A percentile compares a stretch with the other conserved stretches of the same genome.
phyloP scores from a whole-genome alignment of 2,797 vertebrate genomes.

The Numenius phaeopus region DNA sequence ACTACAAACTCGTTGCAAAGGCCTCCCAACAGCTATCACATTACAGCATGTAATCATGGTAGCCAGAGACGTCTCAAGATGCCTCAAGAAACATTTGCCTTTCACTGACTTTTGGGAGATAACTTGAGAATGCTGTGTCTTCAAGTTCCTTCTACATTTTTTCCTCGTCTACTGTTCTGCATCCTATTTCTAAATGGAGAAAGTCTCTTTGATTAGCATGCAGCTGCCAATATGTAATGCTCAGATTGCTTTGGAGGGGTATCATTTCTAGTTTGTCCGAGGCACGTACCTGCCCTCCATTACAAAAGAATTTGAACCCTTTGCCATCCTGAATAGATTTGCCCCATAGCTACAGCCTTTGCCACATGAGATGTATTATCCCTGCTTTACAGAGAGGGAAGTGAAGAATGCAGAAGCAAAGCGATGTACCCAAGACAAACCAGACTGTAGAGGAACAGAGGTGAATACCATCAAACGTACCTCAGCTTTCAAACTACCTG shows the following conservation, averaged over 20 bases:
- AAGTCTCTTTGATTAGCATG: background rate
- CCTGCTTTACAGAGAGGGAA: background rate
- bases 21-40: background rate
- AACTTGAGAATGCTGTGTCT: background rate
- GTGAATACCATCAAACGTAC: background rate
- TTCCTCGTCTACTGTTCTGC: background rate
- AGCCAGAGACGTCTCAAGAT: background rate
- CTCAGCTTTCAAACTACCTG: background rate
- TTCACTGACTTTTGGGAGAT: background rate
- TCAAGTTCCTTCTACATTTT: background rate
- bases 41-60: background rate
- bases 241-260: background rate
- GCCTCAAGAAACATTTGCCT: constrained; percentile 4
- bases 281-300: background rate
- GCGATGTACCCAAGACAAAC: background rate
- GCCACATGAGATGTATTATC: background rate
- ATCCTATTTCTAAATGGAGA: background rate
- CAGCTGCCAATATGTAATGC: background rate
- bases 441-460: background rate
- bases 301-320: background rate
- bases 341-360: background rate
- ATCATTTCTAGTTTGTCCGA: background rate
- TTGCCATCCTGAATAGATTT: background rate
- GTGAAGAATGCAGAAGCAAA: background rate
- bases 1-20: background rate